A percentile compares a stretch with the other conserved stretches of the same genome.
Conservation (phyloP, 2,113 vertebrate genomes). For the Heterochromis multidens region DNA sequence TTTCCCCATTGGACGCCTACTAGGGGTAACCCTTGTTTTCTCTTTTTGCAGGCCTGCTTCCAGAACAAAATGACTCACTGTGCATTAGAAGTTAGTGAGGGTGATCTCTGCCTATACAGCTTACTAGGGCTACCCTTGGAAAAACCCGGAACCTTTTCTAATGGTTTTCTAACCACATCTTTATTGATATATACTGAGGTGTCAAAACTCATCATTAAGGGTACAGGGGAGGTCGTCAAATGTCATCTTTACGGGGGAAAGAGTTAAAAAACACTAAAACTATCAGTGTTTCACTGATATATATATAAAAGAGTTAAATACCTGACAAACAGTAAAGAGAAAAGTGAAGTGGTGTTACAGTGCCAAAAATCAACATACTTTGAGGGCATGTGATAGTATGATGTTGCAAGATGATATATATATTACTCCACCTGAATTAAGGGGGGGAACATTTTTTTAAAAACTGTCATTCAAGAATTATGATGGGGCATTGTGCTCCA, state of each 20-base stretch:
- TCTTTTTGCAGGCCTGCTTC: too few relatives aligned
- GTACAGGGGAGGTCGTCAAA: not conserved
- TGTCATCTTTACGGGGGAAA: accelerated
- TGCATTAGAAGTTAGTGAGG: not conserved
- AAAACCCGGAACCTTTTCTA: accelerated
- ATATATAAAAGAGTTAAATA: not conserved
- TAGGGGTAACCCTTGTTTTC: not conserved
- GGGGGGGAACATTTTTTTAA: not conserved
- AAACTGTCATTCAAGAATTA: constrained; percentile 36
- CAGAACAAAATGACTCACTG: accelerated
- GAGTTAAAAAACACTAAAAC: not conserved
- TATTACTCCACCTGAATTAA: not conserved
- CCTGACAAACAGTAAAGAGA: not conserved
- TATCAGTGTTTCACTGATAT: not conserved
- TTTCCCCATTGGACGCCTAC: not conserved
- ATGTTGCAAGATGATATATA: not conserved
- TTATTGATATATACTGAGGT: not conserved
- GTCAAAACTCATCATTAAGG: accelerated
- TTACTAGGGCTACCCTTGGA: not conserved
- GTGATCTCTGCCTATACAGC: not conserved
- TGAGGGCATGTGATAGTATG: not conserved
- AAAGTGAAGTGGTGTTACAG: not conserved
- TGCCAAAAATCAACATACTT: not conserved
- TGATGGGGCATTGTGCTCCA: not conserved
- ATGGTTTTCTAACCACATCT: not conserved